Evolutionary conservation across 2,797 vertebrate genomes (phyloP), one percentile per base, ranked within the genome.

Genomic region (Cyclopterus lumpus): DNA sequence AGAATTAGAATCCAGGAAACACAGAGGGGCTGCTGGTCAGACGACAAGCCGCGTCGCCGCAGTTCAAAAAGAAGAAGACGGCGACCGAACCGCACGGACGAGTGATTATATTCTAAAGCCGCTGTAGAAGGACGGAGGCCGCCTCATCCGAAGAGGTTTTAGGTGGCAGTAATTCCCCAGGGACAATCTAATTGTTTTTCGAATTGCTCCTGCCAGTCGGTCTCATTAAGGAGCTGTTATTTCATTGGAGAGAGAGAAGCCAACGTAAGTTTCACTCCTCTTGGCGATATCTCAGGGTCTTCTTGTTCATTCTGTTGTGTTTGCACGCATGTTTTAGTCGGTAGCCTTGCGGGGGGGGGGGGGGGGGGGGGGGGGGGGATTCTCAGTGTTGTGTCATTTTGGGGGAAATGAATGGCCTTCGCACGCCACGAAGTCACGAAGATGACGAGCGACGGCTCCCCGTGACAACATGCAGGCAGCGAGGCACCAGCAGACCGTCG

Each of bases 1-100:
- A 82, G 86, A 94, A 90, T 92, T 92, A 93, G 89, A 92, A 88
- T 77, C 53, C 72, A 75, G 86, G 70, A 81, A 81, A 85, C 83
- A 86, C 87, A 84, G 81, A 81, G 74, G 74, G 71, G 49, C 73
- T 67, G 81, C 77, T 44, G 76, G 82, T 80, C 77, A 83, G 65
- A 82, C 78, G 79, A 75, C 87, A 65, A 69, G 78, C 59, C 22
- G 18, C 78, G 64, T 71, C 67, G 8, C 61, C 8, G 30, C 60
- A 18, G 61, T 1, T 15, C 28, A 26, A n/a, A 51, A 32, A 6
- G 38, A 8, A 36, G 30, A 55, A 30, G 68, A 71, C 6, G 15
- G 67, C 20, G 1, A 26, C 44, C 36, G 68, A 65, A 49, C 63
- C 1, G 32, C 24, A 3, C 8, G 12, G 59, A 22, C 60, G 20